Conservation (phyloP, 2,888 invertebrate genomes). For the Idaea dimidiata region DNA sequence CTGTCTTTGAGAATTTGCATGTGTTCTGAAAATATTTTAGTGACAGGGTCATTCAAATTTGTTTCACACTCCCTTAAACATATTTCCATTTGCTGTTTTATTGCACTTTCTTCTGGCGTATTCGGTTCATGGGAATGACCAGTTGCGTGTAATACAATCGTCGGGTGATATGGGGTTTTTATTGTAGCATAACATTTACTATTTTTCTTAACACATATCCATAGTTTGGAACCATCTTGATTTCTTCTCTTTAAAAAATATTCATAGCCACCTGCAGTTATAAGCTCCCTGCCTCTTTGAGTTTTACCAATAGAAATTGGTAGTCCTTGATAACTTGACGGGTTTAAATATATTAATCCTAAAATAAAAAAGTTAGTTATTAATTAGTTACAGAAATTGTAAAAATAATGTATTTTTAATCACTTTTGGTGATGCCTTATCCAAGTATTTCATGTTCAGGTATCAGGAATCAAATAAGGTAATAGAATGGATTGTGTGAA, state of each 20-base stretch:
- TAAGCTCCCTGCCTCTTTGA: slow-evolving; percentile 15
- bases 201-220: slow-evolving; percentile 18
- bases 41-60: slow-evolving; percentile 12
- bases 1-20: slow-evolving; percentile 11
- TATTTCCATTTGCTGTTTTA: slow-evolving; percentile 14
- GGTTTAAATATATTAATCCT: neutral
- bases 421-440: too few relatives aligned
- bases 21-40: slow-evolving; percentile 10
- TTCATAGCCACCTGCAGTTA: slow-evolving; percentile 17
- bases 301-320: slow-evolving; percentile 15
- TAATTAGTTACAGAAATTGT: too few relatives aligned
- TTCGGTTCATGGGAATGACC: slow-evolving; percentile 15
- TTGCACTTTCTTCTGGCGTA: slow-evolving; percentile 12
- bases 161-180: slow-evolving; percentile 14
- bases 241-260: slow-evolving; percentile 19
- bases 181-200: slow-evolving; percentile 18
- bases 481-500: too few relatives aligned
- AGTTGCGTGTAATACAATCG: slow-evolving; percentile 15
- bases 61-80: slow-evolving; percentile 16
- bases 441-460: too few relatives aligned
- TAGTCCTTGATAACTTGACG: slow-evolving; percentile 16
- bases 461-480: too few relatives aligned
- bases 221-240: slow-evolving; percentile 20
- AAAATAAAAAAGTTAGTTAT: neutral
- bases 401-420: too few relatives aligned